These are phyloP conservation scores for Brachionus rubens DNA, from an alignment of 1,140 invertebrate genomes.

Conservation along the genomic window DNA sequence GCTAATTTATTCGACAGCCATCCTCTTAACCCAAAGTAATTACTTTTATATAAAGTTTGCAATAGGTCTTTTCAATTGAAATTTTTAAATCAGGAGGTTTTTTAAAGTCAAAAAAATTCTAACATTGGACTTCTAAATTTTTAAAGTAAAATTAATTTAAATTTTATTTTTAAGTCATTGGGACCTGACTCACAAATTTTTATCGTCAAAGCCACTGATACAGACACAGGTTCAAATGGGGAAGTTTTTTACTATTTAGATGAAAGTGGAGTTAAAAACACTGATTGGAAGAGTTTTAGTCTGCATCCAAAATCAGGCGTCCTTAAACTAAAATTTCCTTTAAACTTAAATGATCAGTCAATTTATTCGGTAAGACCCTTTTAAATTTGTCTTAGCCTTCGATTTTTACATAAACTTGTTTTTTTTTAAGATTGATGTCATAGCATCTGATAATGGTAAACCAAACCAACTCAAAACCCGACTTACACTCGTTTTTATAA, in stretches of 20 bases:
- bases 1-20: no score
- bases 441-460: constrained; percentile 24
- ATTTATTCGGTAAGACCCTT: background rate
- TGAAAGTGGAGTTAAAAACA: background rate
- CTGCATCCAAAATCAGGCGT: background rate
- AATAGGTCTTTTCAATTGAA: no score
- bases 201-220: constrained; percentile 9
- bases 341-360: background rate
- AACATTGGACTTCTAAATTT: background rate
- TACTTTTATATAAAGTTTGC: no score
- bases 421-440: constrained; percentile 31
- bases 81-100: background rate
- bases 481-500: background rate
- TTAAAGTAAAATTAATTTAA: background rate
- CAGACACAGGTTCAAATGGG: constrained; percentile 27
- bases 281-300: constrained; percentile 22
- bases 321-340: background rate
- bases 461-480: background rate
- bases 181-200: background rate
- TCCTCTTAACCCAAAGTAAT: no score
- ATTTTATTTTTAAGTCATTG: background rate
- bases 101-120: background rate
- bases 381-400: background rate
- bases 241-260: constrained; percentile 28
- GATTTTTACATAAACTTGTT: background rate